Evolutionary conservation across 2,113 vertebrate species (phyloP).

Genomic region (Globicephala melas): DNA sequence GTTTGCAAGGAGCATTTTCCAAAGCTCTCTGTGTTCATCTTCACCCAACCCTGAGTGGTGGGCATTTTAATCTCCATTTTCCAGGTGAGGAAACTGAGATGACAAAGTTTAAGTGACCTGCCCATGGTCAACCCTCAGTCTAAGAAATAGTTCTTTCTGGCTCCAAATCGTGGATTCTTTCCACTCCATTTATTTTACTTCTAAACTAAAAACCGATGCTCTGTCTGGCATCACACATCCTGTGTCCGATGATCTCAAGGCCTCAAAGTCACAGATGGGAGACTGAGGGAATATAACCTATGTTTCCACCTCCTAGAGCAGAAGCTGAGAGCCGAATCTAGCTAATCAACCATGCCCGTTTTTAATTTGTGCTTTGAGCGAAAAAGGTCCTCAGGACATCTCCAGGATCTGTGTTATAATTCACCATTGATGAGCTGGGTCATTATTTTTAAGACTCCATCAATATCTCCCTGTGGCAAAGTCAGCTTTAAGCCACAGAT

Average conservation of each 20-base stretch:
- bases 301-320: neutral
- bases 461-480: slow-evolving; percentile 37
- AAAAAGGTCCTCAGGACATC: neutral
- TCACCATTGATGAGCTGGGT: slow-evolving; percentile 53
- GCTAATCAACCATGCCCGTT: neutral
- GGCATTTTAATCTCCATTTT: neutral
- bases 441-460: slow-evolving; percentile 46
- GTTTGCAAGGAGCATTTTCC: neutral
- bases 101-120: neutral
- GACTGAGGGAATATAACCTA: neutral
- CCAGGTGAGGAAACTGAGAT: neutral
- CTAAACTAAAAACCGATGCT: neutral
- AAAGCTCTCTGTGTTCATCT: neutral
- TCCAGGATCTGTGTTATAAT: slow-evolving; percentile 34
- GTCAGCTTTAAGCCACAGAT: neutral
- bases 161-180: neutral
- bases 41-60: neutral
- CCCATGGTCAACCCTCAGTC: neutral
- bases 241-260: neutral
- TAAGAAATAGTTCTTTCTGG: neutral
- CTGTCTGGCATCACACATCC: neutral
- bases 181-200: neutral
- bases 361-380: slow-evolving; percentile 24
- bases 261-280: neutral
- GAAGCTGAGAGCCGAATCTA: neutral